Evolutionary conservation across 2,888 invertebrate genomes (phyloP), one percentile per base, ranked within the genome.

Genomic region (Schizaphis graminum): DNA sequence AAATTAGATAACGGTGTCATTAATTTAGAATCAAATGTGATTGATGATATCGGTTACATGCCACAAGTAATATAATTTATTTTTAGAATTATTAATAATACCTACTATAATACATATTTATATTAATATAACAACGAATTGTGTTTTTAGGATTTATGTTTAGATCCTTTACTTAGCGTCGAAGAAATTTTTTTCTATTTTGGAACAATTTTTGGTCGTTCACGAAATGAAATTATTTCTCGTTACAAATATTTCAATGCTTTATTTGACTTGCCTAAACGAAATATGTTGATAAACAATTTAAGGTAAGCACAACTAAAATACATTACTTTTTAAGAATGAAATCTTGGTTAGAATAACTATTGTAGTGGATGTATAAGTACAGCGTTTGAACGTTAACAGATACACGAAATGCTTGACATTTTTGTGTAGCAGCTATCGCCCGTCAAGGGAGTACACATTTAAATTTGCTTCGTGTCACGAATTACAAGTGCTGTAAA

Each of bases 121-220:
- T 13, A 57, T 26, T 28, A 41, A 10, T 26, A 90, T 67, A 67
- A 47, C 67, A 47, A 49, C 28, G n/a, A 16, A 44, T 67, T 77
- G 5, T 89, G 41, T 56, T 94, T 77, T 93, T 89, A 94, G 94
- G 93, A 93, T 93, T 89, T 93, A 35, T 93, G 93, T 85, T 47
- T 93, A 85, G 93, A 93, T 47, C 93, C 93, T 89, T 93, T 93
- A 96, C 98, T 98, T 96, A 97, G 98, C 11, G 97, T 98, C 0
- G 97, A 97, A 94, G 98, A 98, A 95, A 98, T 98, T 0, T 96
- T 99, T 84, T 97, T 97, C 95, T 99, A 98, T 96, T 99, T 99
- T 96, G 99, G 98, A 0, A 96, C 98, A 87, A 97, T 99, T 95
- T 98, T 98, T 95, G 98, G 98, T 26, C 97, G 99, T 97, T 96